Evolutionary conservation across 2,888 invertebrate genomes (phyloP), one percentile per base, ranked within the genome.

Genomic region (Nesidiocoris tenuis): DNA sequence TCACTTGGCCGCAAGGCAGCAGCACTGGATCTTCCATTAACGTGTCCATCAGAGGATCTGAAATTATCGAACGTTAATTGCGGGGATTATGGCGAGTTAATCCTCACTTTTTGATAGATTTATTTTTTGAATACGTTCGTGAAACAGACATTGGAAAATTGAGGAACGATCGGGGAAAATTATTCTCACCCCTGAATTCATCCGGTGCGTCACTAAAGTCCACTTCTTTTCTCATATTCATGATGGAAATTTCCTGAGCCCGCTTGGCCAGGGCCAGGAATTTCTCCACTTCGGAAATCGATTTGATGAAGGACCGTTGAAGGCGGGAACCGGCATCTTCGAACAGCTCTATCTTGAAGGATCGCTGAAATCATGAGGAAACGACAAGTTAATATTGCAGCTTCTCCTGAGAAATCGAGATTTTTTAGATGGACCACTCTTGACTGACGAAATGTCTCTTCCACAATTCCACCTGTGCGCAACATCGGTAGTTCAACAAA

Each of bases 171-270:
- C 17, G 7, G 16, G 17, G 39, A 39, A 39, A 7, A 7, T 39
- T 39, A 39, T 39, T 39, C 77, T 77, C 79, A 87, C 87, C 87
- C 84, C 91, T 90, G 84, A 96, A 98, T 84, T 97, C 97, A 81
- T 97, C 97, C 0, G 98, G 97, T 55, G 96, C 96, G 84, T 97
- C 96, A 21, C 94, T 95, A 83, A 91, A 93, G 85, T 97, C 97
- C 80, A 96, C 92, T 82, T 96, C 96, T 79, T 90, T 89, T 81
- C 93, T 91, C 83, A 92, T 90, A 84, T 96, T 97, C 79, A 84
- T 84, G 57, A 85, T 82, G 1, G 89, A 88, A 79, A 95, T 91
- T 81, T 92, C 88, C 81, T 91, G 89, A 18, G 95, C 94, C 82
- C 90, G 90, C 76, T 88, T 88, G 0, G 93, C 90, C 71, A 96